Evolutionary conservation across 1,140 invertebrate species (phyloP).

Genomic region (Atta cephalotes): DNA sequence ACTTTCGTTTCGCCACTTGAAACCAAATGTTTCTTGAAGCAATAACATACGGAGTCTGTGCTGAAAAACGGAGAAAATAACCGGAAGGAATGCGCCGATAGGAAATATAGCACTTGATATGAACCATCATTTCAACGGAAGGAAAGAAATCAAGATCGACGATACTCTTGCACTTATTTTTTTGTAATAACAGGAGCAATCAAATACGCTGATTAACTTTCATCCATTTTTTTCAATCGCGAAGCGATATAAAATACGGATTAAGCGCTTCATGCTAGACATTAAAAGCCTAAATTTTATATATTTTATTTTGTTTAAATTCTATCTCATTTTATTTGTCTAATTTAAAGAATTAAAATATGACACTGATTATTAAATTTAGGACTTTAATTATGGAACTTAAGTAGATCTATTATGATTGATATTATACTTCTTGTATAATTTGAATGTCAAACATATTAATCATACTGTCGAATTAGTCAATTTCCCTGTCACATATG

Average conservation of each 20-base stretch:
- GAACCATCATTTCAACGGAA: slow-evolving; percentile 30
- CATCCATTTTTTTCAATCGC: background rate
- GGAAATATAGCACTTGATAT: slow-evolving; percentile 36
- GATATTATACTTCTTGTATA: background rate
- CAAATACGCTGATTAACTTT: slow-evolving; percentile 28
- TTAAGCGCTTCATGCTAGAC: background rate
- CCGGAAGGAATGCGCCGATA: slow-evolving; percentile 22
- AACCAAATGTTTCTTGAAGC: slow-evolving; percentile 57
- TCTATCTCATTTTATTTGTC: background rate
- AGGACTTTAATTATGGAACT: background rate
- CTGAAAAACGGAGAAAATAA: slow-evolving; percentile 55
- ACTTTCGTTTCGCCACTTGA: slow-evolving; percentile 23
- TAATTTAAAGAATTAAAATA: background rate
- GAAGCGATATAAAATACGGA: background rate
- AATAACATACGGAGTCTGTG: slow-evolving; percentile 47
- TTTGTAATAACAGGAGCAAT: slow-evolving; percentile 26
- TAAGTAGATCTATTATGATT: background rate
- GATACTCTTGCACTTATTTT: slow-evolving; percentile 29
- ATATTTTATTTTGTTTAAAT: background rate
- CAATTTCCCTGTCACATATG: slow-evolving; percentile 10
- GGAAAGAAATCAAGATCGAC: slow-evolving; percentile 30
- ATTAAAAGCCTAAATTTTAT: background rate
- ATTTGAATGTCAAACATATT: slow-evolving; percentile 10
- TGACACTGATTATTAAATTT: background rate
- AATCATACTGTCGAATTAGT: slow-evolving; percentile 42